Conservation (phyloP, 2,888 invertebrate genomes). For the Dryocosmus kuriphilus region DNA sequence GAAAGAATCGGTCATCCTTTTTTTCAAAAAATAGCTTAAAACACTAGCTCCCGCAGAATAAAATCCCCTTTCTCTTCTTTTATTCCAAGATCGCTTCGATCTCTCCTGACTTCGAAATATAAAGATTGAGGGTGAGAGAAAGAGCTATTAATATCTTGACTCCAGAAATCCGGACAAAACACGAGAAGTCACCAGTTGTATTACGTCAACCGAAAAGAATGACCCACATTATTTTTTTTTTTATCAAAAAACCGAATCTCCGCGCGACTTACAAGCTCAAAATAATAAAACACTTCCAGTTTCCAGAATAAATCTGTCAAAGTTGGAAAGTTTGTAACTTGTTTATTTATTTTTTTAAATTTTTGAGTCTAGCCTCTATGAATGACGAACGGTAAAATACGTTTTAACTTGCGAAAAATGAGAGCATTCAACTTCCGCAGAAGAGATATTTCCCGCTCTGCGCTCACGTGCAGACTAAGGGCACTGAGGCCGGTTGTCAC, state of each 20-base stretch:
- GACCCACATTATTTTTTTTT: conserved; percentile 30
- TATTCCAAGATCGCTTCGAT: conserved; percentile 34
- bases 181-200: conserved; percentile 30
- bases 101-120: conserved; percentile 30
- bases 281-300: not conserved
- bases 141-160: conserved; percentile 38
- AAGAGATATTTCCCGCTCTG: conserved; percentile 50
- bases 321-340: not conserved
- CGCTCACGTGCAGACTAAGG: conserved; percentile 56
- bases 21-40: conserved; percentile 35
- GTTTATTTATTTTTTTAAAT: not conserved
- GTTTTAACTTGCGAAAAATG: conserved; percentile 12
- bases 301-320: not conserved
- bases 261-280: not conserved
- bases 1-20: conserved; percentile 3
- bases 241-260: not conserved
- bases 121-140: conserved; percentile 26
- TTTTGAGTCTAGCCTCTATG: not conserved
- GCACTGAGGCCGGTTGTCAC: conserved; percentile 56
- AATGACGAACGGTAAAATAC: conserved; percentile 1
- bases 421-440: conserved; percentile 36
- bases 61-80: conserved; percentile 34
- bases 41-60: conserved; percentile 15
- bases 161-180: conserved; percentile 34
- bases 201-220: conserved; percentile 33